Percentiles rank a stretch among this genome's conserved stretches.
These are phyloP conservation scores for Colostygia pectinataria DNA, from an alignment of 2,888 invertebrate genomes.

Conservation along the genomic window DNA sequence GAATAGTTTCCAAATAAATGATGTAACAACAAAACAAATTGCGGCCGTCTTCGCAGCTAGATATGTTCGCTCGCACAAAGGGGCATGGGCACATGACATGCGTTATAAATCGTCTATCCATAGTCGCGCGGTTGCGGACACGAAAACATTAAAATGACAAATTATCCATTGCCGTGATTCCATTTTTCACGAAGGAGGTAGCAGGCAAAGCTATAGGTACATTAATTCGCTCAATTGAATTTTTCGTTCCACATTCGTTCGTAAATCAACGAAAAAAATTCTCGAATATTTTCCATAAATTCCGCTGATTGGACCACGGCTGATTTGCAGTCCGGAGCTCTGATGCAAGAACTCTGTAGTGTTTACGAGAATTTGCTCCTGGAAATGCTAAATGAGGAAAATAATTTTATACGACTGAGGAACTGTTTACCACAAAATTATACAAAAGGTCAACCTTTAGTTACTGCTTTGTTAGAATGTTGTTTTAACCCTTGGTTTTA, in stretches of 20 bases:
- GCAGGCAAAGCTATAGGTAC: constrained; percentile 36
- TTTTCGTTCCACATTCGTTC: constrained; percentile 41
- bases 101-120: constrained; percentile 65
- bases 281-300: constrained; percentile 44
- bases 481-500: too few relatives aligned
- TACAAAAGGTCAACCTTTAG: too few relatives aligned
- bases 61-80: constrained; percentile 53
- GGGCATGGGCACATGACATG: constrained; percentile 51
- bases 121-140: constrained; percentile 58
- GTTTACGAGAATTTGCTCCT: constrained; percentile 10
- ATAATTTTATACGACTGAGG: background rate
- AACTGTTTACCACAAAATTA: background rate
- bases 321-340: constrained; percentile 29
- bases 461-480: too few relatives aligned
- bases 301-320: constrained; percentile 42
- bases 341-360: constrained; percentile 23
- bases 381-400: constrained; percentile 5
- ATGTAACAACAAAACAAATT: constrained; percentile 51
- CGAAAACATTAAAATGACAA: constrained; percentile 74
- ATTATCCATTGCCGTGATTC: constrained; percentile 65
- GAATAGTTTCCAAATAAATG: constrained; percentile 14
- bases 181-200: constrained; percentile 70
- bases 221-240: constrained; percentile 60
- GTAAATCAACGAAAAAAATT: constrained; percentile 48
- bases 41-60: constrained; percentile 49